Base-by-base conservation (phyloP, 2,888 invertebrate species). In the Cylloceria caligata region DNA sequence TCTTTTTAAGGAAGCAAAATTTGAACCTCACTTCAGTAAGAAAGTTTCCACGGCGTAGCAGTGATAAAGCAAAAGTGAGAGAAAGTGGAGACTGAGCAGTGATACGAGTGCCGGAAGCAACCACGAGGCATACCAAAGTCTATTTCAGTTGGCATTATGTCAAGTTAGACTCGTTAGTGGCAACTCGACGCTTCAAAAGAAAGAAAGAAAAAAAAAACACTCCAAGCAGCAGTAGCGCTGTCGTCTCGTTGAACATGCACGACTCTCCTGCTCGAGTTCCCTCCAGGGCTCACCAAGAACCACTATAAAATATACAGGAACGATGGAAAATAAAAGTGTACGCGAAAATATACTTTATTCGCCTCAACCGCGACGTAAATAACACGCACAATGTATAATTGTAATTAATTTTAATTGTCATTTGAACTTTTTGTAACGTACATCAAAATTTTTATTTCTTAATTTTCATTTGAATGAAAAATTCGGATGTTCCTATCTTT, bases 151-250 rank as follows among this genome's bases (percentile, higher is more conserved):
- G 90, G 89, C 89, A 92, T 92, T 92, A 92, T 90, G 92, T 92
- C 92, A 91, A 91, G 91, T 92, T 92, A 92, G 92, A 88, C 91
- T 92, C 92, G 91, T 92, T 92, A 92, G 90, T 85, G 84, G 87
- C 87, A 86, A 88, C 89, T 90, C 88, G 86, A 88, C 89, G 85
- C 82, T 79, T 74, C 69, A 34, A 67, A 68, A 57, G 11, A 49
- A 88, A 74, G 72, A 30, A 11, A 21, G 0, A 9, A 42, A 49
- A 65, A 72, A 69, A 89, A 88, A 88, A 88, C 87, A 74, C 68
- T 79, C 39, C 49, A 62, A 78, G 79, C 76, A 83, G 85, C 88
- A 87, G 89, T 88, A 89, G 88, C 88, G 89, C 90, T 88, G 89
- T 87, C 87, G 88, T 89, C 91, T 92, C 91, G 91, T 92, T 92